Conservation (phyloP, 2,797 vertebrate species). For the Melanotaenia maccullochi region DNA sequence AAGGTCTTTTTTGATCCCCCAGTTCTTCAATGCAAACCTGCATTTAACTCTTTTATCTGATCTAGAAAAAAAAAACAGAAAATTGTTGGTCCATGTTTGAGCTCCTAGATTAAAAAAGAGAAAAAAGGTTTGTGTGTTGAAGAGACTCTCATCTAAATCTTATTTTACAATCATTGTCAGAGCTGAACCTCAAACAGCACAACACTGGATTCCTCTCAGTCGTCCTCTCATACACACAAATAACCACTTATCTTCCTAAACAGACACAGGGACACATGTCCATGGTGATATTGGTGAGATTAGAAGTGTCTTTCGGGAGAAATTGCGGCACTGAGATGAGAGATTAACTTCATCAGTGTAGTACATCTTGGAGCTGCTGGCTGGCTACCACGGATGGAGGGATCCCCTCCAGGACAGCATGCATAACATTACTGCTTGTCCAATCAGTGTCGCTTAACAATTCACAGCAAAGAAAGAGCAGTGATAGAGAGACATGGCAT, state of each 20-base stretch:
- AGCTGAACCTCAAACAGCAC: constrained; percentile 44
- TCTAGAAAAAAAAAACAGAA: constrained; percentile 4
- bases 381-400: constrained; percentile 47
- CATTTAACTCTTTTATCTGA: constrained; percentile 1
- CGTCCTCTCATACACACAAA: background rate
- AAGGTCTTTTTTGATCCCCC: background rate
- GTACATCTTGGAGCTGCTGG: constrained; percentile 70
- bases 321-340: constrained; percentile 55
- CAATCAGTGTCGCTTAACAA: constrained; percentile 21
- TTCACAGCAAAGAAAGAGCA: constrained; percentile 52
- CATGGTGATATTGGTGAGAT: constrained; percentile 45
- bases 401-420: constrained; percentile 31
- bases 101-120: background rate
- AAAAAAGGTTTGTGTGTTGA: background rate
- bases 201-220: constrained; percentile 29
- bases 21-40: background rate
- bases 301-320: constrained; percentile 55
- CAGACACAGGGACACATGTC: constrained; percentile 27
- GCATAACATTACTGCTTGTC: constrained; percentile 22
- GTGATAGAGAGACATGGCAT: constrained; percentile 26
- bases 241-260: constrained; percentile 12
- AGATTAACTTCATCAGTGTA: constrained; percentile 48
- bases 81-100: background rate
- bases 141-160: constrained; percentile 41
- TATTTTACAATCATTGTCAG: constrained; percentile 54